phyloP scores from a whole-genome alignment of 2,888 invertebrate genomes.

The Spisula subtruncata region DNA sequence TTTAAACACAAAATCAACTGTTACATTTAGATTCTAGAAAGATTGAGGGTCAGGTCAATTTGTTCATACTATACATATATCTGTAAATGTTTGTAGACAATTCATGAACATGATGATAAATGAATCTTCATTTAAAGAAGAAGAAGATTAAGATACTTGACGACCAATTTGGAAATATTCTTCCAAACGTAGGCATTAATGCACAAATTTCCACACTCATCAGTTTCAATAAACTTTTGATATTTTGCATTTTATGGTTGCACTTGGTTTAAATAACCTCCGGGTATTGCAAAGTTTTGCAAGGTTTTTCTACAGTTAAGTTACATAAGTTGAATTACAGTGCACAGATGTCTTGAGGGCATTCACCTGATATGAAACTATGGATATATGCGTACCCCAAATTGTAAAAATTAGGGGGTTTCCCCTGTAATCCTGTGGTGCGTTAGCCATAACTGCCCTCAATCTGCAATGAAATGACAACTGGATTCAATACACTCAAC shows the following conservation, averaged over 20 bases:
- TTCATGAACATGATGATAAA: conserved; percentile 55
- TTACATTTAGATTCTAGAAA: too few species aligned
- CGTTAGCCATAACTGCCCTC: too few species aligned
- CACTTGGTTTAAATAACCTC: background rate
- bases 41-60: too few species aligned
- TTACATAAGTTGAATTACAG: background rate
- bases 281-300: background rate
- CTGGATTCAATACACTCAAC: too few species aligned
- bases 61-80: too few species aligned
- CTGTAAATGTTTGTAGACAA: conserved; percentile 44
- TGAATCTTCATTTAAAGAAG: conserved; percentile 30
- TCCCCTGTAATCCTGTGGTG: too few species aligned
- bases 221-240: background rate
- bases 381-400: too few species aligned
- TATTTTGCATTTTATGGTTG: background rate
- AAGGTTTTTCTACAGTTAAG: background rate
- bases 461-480: too few species aligned
- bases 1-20: too few species aligned
- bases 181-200: background rate
- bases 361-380: background rate
- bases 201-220: background rate
- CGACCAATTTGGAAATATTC: background rate
- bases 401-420: too few species aligned
- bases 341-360: background rate
- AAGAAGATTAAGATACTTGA: conserved; percentile 28